Conservation (phyloP, 2,113 vertebrate species). For the Clarias gariepinus region DNA sequence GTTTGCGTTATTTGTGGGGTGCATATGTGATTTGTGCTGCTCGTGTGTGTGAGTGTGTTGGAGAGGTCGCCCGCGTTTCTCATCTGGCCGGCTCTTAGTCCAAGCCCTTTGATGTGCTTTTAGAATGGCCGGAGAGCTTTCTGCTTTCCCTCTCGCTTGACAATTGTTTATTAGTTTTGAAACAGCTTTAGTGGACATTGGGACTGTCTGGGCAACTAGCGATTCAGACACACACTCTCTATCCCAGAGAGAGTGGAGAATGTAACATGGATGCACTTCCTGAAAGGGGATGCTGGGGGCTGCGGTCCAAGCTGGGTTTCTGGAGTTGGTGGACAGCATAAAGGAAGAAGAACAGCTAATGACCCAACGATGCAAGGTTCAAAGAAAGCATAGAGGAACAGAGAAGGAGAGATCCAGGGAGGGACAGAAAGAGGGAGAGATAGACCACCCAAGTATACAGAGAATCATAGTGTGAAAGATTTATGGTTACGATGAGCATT, state of each 20-base stretch:
- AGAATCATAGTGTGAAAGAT: constrained; percentile 52
- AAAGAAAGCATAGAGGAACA: not conserved
- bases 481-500: constrained; percentile 48
- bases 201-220: constrained; percentile 73
- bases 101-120: constrained; percentile 86
- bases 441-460: constrained; percentile 84
- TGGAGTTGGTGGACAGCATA: not conserved
- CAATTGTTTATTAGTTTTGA: constrained; percentile 95
- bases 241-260: constrained; percentile 31
- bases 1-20: constrained; percentile 54
- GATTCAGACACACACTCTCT: constrained; percentile 30
- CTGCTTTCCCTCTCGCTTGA: constrained; percentile 85
- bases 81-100: constrained; percentile 57
- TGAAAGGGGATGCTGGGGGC: constrained; percentile 18
- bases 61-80: constrained; percentile 55
- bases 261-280: constrained; percentile 3
- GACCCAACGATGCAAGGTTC: not conserved
- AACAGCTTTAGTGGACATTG: constrained; percentile 84
- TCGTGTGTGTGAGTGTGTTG: constrained; percentile 35
- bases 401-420: not conserved
- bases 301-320: not conserved
- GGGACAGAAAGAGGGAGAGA: constrained; percentile 23
- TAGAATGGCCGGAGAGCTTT: constrained; percentile 75
- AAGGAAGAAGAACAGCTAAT: not conserved
- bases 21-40: constrained; percentile 55